Evolutionary conservation across 2,888 invertebrate species (phyloP), one percentile per base, ranked within the genome.

Genomic region (Thymelicus sylvestris): DNA sequence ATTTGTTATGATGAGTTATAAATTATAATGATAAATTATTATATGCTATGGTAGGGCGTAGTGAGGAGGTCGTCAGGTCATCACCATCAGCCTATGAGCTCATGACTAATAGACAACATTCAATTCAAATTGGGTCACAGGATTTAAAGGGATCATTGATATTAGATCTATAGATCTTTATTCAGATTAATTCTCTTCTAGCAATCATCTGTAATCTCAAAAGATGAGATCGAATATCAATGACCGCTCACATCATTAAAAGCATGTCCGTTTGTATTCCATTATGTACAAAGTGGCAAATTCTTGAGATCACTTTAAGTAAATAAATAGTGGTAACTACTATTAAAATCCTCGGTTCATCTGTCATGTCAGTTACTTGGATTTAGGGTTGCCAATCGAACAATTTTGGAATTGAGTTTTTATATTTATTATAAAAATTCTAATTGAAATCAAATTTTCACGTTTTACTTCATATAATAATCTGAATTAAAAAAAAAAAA

Each of bases 361-460:
- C 67, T 67, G 48, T 67, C 67, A 67, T 61, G 60, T 55, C 66
- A 38, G 0, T 24, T 2, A 48, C 47, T 59, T 66, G 13, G 24
- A 66, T 59, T 57, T 59, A 44, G 44, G 44, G 44, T 44, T 44
- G 44, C 2, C 12, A 44, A 10, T 10, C 3, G 31, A 31, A 19
- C 0, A 31, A 31, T 31, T 31, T 31, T 2, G 31, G 5, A 31
- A 31, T 31, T 3, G 31, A 5, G 31, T 31, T 31, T 31, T 31
- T 31, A 31, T 31, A 31, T 1, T 31, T 31, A 31, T 24, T 1
- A 24, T 24, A 31, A 31, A 31, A 31, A 31, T 31, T 31, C 31
- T 31, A 5, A 31, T 31, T 3, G 2, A 3, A 31, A 31, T 31
- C 31, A 31, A 31, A 31, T 31, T 31, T 3, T 2, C 24, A 31